Evolutionary conservation across 1,140 invertebrate genomes (phyloP).

Genomic region (Wiebesia pumilae): DNA sequence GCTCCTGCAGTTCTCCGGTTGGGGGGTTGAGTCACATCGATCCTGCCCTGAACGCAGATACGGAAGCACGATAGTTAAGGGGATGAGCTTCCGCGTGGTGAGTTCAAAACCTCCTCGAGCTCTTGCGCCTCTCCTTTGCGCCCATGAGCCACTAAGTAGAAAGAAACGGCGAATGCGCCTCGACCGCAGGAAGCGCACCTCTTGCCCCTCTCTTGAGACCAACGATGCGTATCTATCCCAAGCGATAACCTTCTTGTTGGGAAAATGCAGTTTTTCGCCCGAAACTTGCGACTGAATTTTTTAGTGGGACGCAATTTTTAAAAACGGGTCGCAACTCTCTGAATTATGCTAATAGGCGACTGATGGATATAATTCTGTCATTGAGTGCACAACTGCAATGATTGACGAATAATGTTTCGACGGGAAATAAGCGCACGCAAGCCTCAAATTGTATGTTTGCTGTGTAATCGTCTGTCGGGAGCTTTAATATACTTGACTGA

Average conservation of each 20-base stretch:
- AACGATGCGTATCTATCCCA: not conserved
- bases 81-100: conserved; percentile 3
- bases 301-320: not conserved
- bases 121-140: not conserved
- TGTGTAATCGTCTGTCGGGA: not conserved
- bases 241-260: not conserved
- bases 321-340: too few relatives aligned
- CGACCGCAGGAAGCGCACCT: not conserved
- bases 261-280: not conserved
- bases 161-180: not conserved
- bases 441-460: not conserved
- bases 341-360: conserved; percentile 12
- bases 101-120: conserved; percentile 30
- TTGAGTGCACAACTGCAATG: not conserved
- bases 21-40: conserved; percentile 11
- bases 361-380: not conserved
- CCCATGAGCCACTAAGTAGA: not conserved
- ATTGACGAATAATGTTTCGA: not conserved
- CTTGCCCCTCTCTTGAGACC: too few relatives aligned
- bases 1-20: not conserved
- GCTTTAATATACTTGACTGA: not conserved
- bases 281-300: not conserved
- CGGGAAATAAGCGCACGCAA: not conserved
- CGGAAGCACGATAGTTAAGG: not conserved
- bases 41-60: not conserved